Conservation (phyloP, 1,140 invertebrate genomes). For the Mizuhopecten yessoensis region DNA sequence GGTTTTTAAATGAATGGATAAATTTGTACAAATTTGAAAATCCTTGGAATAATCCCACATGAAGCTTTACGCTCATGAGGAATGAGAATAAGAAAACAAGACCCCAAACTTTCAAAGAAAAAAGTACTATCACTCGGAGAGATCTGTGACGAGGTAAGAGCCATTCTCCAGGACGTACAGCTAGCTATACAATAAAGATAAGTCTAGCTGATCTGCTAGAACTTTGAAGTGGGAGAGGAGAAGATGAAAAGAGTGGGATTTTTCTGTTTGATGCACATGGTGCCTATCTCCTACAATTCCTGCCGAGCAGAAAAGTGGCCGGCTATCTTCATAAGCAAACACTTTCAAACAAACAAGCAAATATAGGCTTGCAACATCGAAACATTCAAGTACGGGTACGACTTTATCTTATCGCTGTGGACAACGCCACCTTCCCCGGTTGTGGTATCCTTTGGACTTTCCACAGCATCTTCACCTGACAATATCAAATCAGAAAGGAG, state of each 20-base stretch:
- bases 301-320: constrained; percentile 11
- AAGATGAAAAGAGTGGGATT: constrained; percentile 38
- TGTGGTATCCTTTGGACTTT: neutral
- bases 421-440: constrained; percentile 42
- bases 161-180: neutral
- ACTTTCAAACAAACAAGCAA: constrained; percentile 46
- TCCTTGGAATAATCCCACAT: constrained; percentile 4
- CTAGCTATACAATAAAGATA: constrained; percentile 18
- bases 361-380: constrained; percentile 27
- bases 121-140: neutral
- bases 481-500: constrained; percentile 49
- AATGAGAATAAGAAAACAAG: constrained; percentile 39
- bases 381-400: constrained; percentile 33
- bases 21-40: constrained; percentile 40
- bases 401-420: constrained; percentile 48
- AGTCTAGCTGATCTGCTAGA: neutral
- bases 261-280: neutral
- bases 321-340: constrained; percentile 53
- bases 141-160: neutral
- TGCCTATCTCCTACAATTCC: neutral
- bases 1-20: constrained; percentile 39
- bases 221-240: constrained; percentile 3
- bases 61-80: neutral
- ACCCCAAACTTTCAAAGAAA: constrained; percentile 18
- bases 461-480: neutral